Percentiles rank a stretch among this genome's conserved stretches.
Conservation (phyloP, 2,797 vertebrate genomes). For the Microcaecilia unicolor region DNA sequence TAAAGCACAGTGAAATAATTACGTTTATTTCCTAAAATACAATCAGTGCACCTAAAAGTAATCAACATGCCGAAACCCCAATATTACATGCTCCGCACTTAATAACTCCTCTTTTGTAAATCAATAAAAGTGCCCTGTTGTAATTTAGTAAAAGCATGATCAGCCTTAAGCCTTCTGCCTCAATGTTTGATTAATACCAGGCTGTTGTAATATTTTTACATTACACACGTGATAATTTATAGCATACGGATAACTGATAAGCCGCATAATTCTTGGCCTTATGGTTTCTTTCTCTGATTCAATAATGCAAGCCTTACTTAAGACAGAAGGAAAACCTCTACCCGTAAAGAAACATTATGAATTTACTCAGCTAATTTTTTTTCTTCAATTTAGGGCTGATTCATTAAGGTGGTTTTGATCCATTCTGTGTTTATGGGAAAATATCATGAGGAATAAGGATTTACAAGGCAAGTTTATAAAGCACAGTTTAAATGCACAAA, state of each 20-base stretch:
- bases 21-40: constrained; percentile 50
- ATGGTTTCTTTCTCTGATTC: no score
- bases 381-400: no score
- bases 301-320: no score
- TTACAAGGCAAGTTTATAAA: no score
- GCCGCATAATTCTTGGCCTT: no score
- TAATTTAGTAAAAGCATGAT: constrained; percentile 6
- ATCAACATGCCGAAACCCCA: constrained; percentile 44
- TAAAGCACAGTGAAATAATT: constrained; percentile 44
- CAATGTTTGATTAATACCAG: not conserved
- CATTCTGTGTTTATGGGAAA: no score
- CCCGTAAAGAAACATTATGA: no score
- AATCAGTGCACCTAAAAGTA: constrained; percentile 58
- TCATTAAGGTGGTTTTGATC: no score
- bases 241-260: not conserved
- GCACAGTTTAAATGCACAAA: no score
- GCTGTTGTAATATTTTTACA: not conserved
- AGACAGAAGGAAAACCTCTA: no score
- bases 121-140: constrained; percentile 10
- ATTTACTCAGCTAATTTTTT: no score
- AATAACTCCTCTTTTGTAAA: constrained; percentile 34
- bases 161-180: not conserved
- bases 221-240: not conserved
- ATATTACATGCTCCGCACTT: constrained; percentile 47
- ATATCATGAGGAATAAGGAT: no score